A percentile compares a stretch with the other conserved stretches of the same genome.
Evolutionary conservation across 1,140 invertebrate genomes (phyloP).

Genomic region (Onthophagus taurus): DNA sequence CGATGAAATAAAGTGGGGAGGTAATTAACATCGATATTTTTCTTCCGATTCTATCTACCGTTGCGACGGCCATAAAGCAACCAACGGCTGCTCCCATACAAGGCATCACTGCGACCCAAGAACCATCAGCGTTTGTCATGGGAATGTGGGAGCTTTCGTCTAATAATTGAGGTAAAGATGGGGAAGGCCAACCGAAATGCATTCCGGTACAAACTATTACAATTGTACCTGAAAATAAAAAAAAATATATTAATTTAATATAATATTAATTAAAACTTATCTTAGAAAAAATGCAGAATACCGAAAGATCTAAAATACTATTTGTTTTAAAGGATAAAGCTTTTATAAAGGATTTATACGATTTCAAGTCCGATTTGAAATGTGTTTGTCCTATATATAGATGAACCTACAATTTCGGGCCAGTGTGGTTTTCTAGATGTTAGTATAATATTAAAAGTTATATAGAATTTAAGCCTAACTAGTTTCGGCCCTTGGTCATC

Average conservation of each 20-base stretch:
- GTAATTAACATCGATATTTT: constrained; percentile 53
- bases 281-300: too few species aligned
- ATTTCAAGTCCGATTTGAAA: too few species aligned
- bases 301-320: too few species aligned
- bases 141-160: constrained; percentile 31
- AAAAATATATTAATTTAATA: constrained; percentile 2
- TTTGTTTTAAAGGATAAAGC: too few species aligned
- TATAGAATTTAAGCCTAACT: too few species aligned
- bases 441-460: too few species aligned
- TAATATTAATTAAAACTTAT: too few species aligned
- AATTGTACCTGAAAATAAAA: constrained; percentile 26
- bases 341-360: too few species aligned
- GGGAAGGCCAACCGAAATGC: constrained; percentile 32
- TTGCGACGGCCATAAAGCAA: constrained; percentile 37
- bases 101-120: constrained; percentile 48
- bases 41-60: constrained; percentile 48
- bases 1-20: constrained; percentile 46
- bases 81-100: constrained; percentile 41
- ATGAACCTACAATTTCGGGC: too few species aligned
- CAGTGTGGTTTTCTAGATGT: too few species aligned
- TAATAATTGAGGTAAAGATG: constrained; percentile 25
- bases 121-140: constrained; percentile 47
- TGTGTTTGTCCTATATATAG: too few species aligned
- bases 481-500: too few species aligned
- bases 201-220: constrained; percentile 30